Base-by-base conservation (phyloP, 2,888 invertebrate species). In the Troglohyphantes excavatus region DNA sequence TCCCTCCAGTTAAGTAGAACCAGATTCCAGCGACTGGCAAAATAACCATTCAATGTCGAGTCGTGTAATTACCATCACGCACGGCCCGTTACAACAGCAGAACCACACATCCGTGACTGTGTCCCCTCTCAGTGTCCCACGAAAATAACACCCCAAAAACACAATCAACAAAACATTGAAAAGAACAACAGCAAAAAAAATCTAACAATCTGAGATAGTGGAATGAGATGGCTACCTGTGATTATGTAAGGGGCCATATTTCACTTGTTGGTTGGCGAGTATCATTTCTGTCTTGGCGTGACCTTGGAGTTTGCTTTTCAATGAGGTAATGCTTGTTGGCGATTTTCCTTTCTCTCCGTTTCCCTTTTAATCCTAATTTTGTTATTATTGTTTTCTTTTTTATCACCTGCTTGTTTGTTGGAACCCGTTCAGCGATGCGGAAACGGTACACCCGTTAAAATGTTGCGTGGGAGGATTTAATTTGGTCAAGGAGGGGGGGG, bases 391-490 rank as follows among this genome's bases (percentile, higher is more conserved):
- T 53, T 53, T 53, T 53, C 53, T n/a, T n/a, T n/a, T n/a, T n/a
- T n/a, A n/a, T n/a, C n/a, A n/a, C n/a, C n/a, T n/a, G n/a, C n/a
- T n/a, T n/a, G 17, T n/a, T n/a, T 70, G 33, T 61, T 82, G 82
- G 59, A 61, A 82, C 70, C 33, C n/a, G 72, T 39, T 83, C 72
- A 70, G 19, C 72, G 82, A 83, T 63, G 82, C 72, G 82, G 82
- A 83, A 83, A 83, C 82, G 33, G 39, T 27, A 46, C 46, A 53
- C 53, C 53, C 53, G 53, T 53, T 53, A 17, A 53, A 53, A 17
- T 2, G 17, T 53, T 13, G 53, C n/a, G 53, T n/a, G n/a, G 53
- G 53, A n/a, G 53, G 13, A n/a, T 53, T 53, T 53, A 53, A 53
- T 53, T 53, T 53, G 0, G 2, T 53, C 53, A 39, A 39, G 13